A percentile compares a stretch with the other conserved stretches of the same genome.
Conservation (phyloP, 37 sponge, comb jelly and placozoan species). For the Beroe forskalii region DNA sequence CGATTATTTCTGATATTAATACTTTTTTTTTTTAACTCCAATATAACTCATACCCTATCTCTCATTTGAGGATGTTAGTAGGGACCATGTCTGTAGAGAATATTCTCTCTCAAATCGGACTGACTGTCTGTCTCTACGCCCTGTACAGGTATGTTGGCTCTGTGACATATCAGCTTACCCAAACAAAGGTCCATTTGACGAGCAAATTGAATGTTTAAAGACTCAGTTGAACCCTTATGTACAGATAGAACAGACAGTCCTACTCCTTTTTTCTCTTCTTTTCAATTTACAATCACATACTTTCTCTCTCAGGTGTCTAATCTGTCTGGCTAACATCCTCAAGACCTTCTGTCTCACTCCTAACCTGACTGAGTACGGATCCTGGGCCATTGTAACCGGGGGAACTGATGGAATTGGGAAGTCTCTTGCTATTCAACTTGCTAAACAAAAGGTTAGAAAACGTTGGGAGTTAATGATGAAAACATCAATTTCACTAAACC, state of each 20-base stretch:
- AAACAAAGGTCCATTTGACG: too few relatives aligned
- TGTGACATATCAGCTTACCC: too few relatives aligned
- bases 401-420: constrained; percentile 58
- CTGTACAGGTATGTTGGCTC: neutral
- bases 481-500: too few relatives aligned
- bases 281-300: neutral
- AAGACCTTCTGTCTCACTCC: neutral
- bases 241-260: neutral
- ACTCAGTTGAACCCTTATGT: too few relatives aligned
- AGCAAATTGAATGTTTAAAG: too few relatives aligned
- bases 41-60: too few relatives aligned
- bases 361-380: constrained; percentile 8
- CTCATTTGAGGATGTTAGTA: too few relatives aligned
- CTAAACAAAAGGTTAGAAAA: constrained; percentile 28
- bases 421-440: constrained; percentile 15
- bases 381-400: constrained; percentile 56
- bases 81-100: neutral
- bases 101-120: neutral
- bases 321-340: neutral
- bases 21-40: too few relatives aligned
- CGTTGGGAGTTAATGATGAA: too few relatives aligned
- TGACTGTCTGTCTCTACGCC: neutral
- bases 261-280: neutral
- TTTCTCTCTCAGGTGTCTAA: neutral
- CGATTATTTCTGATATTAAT: too few relatives aligned